Conservation (phyloP, 2,113 vertebrate species). For the Pardalotus punctatus region DNA sequence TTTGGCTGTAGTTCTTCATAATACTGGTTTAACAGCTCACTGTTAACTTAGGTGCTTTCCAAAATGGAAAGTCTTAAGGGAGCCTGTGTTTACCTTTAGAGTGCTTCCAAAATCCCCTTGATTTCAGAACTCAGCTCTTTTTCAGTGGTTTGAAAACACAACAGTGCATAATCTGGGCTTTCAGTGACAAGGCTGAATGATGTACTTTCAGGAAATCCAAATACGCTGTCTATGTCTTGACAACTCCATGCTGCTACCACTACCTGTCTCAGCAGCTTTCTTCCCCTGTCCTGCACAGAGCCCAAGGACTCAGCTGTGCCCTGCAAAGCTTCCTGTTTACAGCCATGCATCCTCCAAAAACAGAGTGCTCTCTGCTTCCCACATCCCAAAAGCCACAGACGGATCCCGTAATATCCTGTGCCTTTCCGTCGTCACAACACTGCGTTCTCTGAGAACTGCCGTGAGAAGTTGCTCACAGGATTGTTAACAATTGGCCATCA, state of each 20-base stretch:
- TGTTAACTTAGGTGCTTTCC: neutral
- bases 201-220: neutral
- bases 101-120: neutral
- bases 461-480: conserved; percentile 67
- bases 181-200: neutral
- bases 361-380: conserved; percentile 63
- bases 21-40: neutral
- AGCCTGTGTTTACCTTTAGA: neutral
- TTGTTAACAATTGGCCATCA: conserved; percentile 72
- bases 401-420: conserved; percentile 73
- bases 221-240: fast-evolving
- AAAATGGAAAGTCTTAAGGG: neutral
- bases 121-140: neutral
- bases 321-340: conserved; percentile 81
- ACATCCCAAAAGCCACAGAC: conserved; percentile 63
- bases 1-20: neutral
- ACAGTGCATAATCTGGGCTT: neutral
- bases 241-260: neutral
- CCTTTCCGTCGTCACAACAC: conserved; percentile 51
- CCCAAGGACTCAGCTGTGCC: conserved; percentile 18
- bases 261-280: neutral
- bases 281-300: neutral
- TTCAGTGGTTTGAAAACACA: neutral
- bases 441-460: conserved; percentile 57
- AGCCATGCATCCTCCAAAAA: conserved; percentile 36